A percentile compares a stretch with the other conserved stretches of the same genome.
These are phyloP conservation scores for Ctenoplectra terminalis DNA, from an alignment of 1,140 invertebrate genomes.

Conservation along the genomic window DNA sequence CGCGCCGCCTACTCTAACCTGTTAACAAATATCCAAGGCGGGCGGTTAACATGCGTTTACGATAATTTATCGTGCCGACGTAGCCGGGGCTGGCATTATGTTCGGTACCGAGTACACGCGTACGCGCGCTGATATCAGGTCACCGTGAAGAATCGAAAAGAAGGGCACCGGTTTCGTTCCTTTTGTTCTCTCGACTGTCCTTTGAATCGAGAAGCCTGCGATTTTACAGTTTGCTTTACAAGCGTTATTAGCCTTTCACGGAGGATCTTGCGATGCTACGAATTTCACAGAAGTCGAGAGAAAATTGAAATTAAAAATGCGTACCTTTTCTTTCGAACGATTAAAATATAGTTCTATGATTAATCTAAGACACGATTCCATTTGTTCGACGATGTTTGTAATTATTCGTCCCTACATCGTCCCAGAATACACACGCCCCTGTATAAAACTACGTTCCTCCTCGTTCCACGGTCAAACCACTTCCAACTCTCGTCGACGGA, in stretches of 20 bases:
- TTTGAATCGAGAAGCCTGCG: neutral
- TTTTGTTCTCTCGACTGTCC: neutral
- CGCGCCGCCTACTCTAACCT: slow-evolving; percentile 69
- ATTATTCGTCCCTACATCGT: neutral
- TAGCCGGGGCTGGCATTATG: slow-evolving; percentile 53
- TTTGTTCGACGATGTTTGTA: neutral
- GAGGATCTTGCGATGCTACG: neutral
- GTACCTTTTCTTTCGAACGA: too few species aligned
- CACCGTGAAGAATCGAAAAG: slow-evolving; percentile 64
- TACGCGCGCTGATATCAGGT: slow-evolving; percentile 65
- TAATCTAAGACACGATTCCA: neutral
- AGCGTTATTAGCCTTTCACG: neutral
- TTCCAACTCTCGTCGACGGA: neutral
- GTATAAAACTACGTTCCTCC: neutral
- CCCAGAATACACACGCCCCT: too few species aligned
- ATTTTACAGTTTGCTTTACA: neutral
- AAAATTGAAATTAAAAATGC: neutral
- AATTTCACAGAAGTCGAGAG: neutral
- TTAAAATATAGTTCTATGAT: neutral
- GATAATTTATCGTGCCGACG: slow-evolving; percentile 71
- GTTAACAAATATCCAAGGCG: slow-evolving; percentile 75
- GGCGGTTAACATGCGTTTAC: slow-evolving; percentile 68
- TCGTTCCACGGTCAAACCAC: neutral
- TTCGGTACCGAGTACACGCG: slow-evolving; percentile 54
- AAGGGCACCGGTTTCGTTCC: slow-evolving; percentile 13